Base-by-base conservation (phyloP, 2,797 vertebrate genomes). In the Nothura maculosa region DNA sequence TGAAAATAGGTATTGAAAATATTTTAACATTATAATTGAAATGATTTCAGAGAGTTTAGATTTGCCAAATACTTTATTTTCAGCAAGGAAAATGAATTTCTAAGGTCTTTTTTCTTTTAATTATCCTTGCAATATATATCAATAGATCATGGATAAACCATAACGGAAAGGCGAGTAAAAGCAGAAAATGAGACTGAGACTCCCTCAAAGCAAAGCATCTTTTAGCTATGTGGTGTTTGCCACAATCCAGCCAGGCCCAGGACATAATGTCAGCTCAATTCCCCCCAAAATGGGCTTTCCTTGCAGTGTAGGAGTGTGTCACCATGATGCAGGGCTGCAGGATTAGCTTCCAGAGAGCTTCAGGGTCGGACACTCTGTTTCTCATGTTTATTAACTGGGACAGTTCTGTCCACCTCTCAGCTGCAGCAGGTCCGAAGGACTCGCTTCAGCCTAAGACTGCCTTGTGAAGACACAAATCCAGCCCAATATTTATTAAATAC, bases 201-300 rank as follows among this genome's bases (percentile, higher is more conserved):
- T 75, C 24, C 58, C 24, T 14, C 27, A 66, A 47, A 80, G 21
- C 21, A 55, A 69, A 90, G 38, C 5, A 2, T 55, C 17, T 54
- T 68, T 27, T 48, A 30, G 18, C 6, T 47, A 68, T 91, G 60
- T 34, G 1, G 8, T 0, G 1, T 85, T 84, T 79, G 67, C 19
- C 63, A 54, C 54, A 38, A 24, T 30, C 62, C n/a, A 40, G 8
- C 30, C 4, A 1, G 12, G 64, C 52, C 55, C 32, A 43, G 66
- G 62, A 32, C 12, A 27, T 1, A 4, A 2, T 4, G 9, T 69
- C 42, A 52, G 14, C 55, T 21, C 21, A 60, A 25, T 42, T 66
- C 32, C 18, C 75, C 17, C 76, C 17, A 14, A 75, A 0, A 0
- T 19, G 32, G 21, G 15, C 27, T 81, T 4, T 0, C 10, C 70